Conservation (phyloP, 2,113 vertebrate species). For the Neofelis nebulosa region DNA sequence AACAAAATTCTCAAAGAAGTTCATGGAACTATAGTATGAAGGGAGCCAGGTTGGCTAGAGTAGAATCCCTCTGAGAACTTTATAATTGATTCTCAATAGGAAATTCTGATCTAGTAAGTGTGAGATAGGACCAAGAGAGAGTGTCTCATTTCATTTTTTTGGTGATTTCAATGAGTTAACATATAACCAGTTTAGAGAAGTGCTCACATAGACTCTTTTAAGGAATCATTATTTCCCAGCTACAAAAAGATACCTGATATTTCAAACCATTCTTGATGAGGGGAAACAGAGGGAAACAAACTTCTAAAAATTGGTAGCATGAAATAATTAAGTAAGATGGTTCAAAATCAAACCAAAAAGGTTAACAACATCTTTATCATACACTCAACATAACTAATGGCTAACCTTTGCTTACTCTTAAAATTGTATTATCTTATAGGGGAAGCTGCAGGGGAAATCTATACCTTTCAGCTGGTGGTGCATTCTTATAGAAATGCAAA, state of each 20-base stretch:
- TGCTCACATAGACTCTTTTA: not conserved
- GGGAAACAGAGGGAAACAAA: not conserved
- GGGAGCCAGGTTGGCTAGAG: not conserved
- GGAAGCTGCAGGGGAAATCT: not conserved
- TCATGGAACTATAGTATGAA: not conserved
- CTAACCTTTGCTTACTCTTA: not conserved
- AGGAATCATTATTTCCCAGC: not conserved
- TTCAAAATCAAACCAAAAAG: not conserved
- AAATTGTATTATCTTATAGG: not conserved
- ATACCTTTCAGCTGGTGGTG: not conserved
- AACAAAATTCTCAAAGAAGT: not conserved
- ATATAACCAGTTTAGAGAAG: not conserved
- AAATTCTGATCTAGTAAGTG: not conserved
- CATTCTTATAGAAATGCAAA: not conserved
- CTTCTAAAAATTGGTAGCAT: not conserved
- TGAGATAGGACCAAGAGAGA: not conserved
- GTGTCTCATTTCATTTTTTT: not conserved
- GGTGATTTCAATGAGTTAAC: not conserved
- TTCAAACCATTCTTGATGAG: not conserved
- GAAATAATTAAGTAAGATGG: constrained; percentile 5
- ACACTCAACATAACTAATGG: not conserved
- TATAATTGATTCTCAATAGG: not conserved
- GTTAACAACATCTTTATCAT: not conserved
- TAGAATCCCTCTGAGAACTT: not conserved
- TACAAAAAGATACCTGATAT: not conserved